Conservation (phyloP, 1,140 invertebrate species). For the Drosophila pectinifera region DNA sequence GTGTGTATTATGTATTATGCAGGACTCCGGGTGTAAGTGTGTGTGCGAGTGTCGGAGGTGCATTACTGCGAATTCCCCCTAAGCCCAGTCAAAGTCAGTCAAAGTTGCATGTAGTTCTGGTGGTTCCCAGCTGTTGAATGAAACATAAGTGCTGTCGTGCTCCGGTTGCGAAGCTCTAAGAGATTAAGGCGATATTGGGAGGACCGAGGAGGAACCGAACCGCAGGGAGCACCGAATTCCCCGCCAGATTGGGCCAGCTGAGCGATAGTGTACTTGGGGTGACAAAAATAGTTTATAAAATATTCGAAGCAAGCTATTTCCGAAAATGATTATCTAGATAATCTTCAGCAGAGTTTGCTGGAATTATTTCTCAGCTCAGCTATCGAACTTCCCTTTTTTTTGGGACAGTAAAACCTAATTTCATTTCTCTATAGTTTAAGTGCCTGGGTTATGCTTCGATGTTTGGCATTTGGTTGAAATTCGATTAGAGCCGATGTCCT, state of each 20-base stretch:
- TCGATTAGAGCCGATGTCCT: conserved; percentile 1
- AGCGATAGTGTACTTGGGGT: too few relatives aligned
- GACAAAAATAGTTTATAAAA: not conserved
- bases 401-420: too few relatives aligned
- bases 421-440: too few relatives aligned
- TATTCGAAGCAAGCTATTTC: conserved; percentile 1
- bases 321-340: not conserved
- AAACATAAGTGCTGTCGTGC: conserved; percentile 18
- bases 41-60: not conserved
- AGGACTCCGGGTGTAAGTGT: not conserved
- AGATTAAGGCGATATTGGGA: conserved; percentile 13
- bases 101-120: conserved; percentile 15
- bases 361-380: too few relatives aligned
- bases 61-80: conserved; percentile 15
- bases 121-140: conserved; percentile 18
- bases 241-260: not conserved
- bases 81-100: conserved; percentile 1
- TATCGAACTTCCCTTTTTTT: too few relatives aligned
- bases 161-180: conserved; percentile 12
- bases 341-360: too few relatives aligned
- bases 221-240: not conserved
- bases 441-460: not conserved
- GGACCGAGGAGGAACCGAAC: not conserved
- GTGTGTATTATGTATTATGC: conserved; percentile 28
- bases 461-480: not conserved